A percentile compares a stretch with the other conserved stretches of the same genome.
These are phyloP conservation scores for Sebastes hubbsi DNA, from an alignment of 2,797 vertebrate species.

Conservation along the genomic window DNA sequence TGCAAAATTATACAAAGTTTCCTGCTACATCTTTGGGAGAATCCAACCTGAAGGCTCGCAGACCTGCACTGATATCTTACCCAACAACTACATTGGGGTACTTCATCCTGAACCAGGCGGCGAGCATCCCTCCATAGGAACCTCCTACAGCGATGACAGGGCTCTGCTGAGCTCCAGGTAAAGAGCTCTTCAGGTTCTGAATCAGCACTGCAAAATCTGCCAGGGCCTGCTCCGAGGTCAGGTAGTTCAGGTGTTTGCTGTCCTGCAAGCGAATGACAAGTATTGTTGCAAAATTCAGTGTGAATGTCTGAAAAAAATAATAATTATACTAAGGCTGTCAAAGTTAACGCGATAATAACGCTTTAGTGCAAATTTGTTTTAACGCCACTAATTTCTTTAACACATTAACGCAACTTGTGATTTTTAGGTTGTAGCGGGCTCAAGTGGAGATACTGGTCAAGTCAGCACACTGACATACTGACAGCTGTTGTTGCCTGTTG, in stretches of 20 bases:
- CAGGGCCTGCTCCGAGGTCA: slow-evolving; percentile 94
- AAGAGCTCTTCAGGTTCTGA: slow-evolving; percentile 81
- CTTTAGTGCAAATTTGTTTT: no score
- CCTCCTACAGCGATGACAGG: slow-evolving; percentile 93
- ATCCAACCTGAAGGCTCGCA: neutral
- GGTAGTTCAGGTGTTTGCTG: slow-evolving; percentile 90
- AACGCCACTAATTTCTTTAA: no score
- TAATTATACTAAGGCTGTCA: neutral
- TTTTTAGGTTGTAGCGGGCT: no score
- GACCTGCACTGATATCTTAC: slow-evolving; percentile 77
- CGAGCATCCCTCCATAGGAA: slow-evolving; percentile 96
- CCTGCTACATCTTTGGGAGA: neutral
- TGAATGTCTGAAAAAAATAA: neutral
- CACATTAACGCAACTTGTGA: no score
- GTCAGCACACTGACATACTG: no score
- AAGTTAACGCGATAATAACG: no score
- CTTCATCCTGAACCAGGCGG: slow-evolving; percentile 98
- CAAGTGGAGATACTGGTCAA: no score
- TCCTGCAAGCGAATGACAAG: slow-evolving; percentile 80
- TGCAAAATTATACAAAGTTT: neutral
- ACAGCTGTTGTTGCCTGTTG: no score
- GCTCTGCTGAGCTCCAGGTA: slow-evolving; percentile 83
- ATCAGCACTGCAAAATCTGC: slow-evolving; percentile 94
- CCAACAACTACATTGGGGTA: slow-evolving; percentile 91
- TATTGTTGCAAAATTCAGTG: neutral